Conservation (phyloP, 2,888 invertebrate species). For the Vesta saturnalis region DNA sequence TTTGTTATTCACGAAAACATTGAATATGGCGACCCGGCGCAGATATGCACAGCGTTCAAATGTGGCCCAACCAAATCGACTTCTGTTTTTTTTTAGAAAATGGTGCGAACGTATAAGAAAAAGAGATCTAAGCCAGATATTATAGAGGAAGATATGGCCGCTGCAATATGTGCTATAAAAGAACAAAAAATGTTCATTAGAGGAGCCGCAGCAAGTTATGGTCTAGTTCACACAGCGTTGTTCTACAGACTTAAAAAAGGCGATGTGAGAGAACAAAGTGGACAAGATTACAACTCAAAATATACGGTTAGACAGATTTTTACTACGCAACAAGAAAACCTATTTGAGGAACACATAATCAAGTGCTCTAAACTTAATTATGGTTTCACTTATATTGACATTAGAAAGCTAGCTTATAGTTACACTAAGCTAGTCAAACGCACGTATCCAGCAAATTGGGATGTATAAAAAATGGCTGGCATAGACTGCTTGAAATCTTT, state of each 20-base stretch:
- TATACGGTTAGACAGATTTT: not conserved
- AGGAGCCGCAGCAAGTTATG: not conserved
- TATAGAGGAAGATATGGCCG: too few relatives aligned
- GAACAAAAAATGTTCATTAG: not conserved
- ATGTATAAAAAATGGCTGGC: conserved; percentile 14
- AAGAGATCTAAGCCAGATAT: too few relatives aligned
- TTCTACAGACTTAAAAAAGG: not conserved
- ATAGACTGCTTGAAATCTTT: conserved; percentile 30
- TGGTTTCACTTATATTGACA: not conserved
- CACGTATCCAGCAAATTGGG: not conserved
- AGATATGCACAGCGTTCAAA: too few relatives aligned
- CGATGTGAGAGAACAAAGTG: not conserved
- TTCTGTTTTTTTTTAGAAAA: too few relatives aligned
- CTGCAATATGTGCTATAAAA: not conserved
- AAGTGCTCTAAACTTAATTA: not conserved
- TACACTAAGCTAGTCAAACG: too few relatives aligned
- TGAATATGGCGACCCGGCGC: too few relatives aligned
- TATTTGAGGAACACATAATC: not conserved
- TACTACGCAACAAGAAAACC: not conserved
- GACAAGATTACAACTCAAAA: not conserved
- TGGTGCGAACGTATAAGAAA: too few relatives aligned
- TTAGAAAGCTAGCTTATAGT: too few relatives aligned
- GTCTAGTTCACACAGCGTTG: not conserved
- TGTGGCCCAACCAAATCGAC: too few relatives aligned
- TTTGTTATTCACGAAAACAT: too few relatives aligned